Evolutionary conservation across 2,113 vertebrate species (phyloP).

Genomic region (Ammodytes marinus): DNA sequence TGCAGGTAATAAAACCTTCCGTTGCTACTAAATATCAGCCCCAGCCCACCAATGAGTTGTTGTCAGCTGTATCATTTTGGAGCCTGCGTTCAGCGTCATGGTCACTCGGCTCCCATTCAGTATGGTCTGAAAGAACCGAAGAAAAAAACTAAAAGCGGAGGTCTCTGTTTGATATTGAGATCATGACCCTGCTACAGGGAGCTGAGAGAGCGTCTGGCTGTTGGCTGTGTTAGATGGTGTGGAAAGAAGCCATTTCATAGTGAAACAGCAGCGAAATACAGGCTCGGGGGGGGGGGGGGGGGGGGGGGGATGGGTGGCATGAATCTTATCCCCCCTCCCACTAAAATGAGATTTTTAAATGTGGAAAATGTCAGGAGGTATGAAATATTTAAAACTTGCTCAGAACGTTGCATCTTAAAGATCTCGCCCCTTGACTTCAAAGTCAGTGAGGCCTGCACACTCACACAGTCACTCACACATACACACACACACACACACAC

Average conservation of each 20-base stretch:
- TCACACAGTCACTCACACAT: neutral
- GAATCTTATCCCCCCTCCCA: slow-evolving; percentile 33
- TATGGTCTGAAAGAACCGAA: slow-evolving; percentile 17
- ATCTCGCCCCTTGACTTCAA: slow-evolving; percentile 64
- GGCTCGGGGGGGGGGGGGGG: slow-evolving; percentile 6
- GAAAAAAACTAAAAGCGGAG: slow-evolving; percentile 35
- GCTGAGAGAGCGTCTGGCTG: slow-evolving; percentile 12
- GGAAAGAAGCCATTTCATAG: slow-evolving; percentile 55
- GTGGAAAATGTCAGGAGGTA: slow-evolving; percentile 61
- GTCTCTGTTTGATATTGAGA: slow-evolving; percentile 59
- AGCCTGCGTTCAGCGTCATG: slow-evolving; percentile 21
- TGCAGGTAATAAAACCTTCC: slow-evolving; percentile 30
- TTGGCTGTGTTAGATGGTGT: slow-evolving; percentile 40
- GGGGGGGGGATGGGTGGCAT: slow-evolving; percentile 38
- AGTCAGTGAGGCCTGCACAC: slow-evolving; percentile 20
- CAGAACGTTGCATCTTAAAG: slow-evolving; percentile 25
- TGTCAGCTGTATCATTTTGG: slow-evolving; percentile 22
- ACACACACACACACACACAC: slow-evolving; percentile 28
- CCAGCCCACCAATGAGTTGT: slow-evolving; percentile 24
- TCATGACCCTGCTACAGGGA: slow-evolving; percentile 56
- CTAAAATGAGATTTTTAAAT: slow-evolving; percentile 61
- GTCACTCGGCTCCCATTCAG: slow-evolving; percentile 35
- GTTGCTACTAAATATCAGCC: slow-evolving; percentile 17
- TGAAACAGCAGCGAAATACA: slow-evolving; percentile 15
- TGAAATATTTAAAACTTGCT: slow-evolving; percentile 48